These are phyloP conservation scores for Pseudopodoces humilis DNA, from an alignment of 2,113 vertebrate species.

Conservation along the genomic window DNA sequence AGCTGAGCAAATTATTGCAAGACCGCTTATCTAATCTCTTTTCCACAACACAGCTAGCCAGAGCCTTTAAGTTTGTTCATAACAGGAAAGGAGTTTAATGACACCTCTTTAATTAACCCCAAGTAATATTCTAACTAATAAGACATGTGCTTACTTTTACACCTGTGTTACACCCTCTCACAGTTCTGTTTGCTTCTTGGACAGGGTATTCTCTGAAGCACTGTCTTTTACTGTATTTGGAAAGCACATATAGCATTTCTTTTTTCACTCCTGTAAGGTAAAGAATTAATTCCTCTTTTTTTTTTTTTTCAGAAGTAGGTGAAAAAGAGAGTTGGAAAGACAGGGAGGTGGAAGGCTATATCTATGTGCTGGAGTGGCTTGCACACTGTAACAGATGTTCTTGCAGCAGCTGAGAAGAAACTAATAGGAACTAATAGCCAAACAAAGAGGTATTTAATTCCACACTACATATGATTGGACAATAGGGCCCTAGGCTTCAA, in stretches of 20 bases:
- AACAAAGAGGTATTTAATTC: slow-evolving; percentile 49
- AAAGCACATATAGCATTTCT: neutral
- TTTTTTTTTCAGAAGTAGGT: neutral
- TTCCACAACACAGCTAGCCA: neutral
- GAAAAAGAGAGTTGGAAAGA: neutral
- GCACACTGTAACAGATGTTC: slow-evolving; percentile 29
- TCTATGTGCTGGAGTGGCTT: neutral
- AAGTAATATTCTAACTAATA: neutral
- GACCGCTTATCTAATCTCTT: neutral
- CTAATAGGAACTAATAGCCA: slow-evolving; percentile 29
- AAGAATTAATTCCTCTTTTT: neutral
- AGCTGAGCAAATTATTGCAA: neutral
- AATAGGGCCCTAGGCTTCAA: slow-evolving; percentile 9
- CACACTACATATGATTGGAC: neutral
- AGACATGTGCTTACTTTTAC: neutral
- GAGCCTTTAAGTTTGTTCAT: neutral
- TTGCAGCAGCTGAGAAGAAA: slow-evolving; percentile 48
- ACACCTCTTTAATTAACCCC: neutral
- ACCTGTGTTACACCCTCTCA: neutral
- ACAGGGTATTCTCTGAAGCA: neutral
- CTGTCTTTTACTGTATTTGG: neutral
- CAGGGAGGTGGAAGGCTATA: neutral
- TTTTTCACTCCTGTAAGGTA: neutral
- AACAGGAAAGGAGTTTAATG: neutral
- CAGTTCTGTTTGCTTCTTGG: neutral